Conservation (phyloP, 2,113 vertebrate species). For the Nipponia nippon region DNA sequence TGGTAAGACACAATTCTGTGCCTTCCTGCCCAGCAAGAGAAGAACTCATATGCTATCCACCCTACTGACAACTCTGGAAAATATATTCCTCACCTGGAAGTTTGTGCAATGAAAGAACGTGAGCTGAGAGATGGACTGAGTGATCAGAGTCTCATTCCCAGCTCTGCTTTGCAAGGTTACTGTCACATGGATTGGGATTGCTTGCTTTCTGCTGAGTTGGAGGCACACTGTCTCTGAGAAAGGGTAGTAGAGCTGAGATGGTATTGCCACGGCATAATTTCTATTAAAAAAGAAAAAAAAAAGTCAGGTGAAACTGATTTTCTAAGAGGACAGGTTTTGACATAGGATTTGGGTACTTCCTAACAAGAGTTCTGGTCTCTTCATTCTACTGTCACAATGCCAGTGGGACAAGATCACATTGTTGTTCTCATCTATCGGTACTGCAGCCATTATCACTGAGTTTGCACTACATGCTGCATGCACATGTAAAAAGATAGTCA, state of each 20-base stretch:
- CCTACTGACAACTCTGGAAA: not conserved
- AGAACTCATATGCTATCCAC: not conserved
- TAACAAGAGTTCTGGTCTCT: not conserved
- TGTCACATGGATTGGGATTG: not conserved
- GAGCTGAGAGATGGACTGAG: not conserved
- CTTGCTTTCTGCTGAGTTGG: conserved; percentile 33
- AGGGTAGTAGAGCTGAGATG: conserved; percentile 40
- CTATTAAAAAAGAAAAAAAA: not conserved
- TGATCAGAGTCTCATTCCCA: conserved; percentile 36
- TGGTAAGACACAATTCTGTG: not conserved
- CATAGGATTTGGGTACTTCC: not conserved
- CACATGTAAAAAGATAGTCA: not conserved
- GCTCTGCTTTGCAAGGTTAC: conserved; percentile 35
- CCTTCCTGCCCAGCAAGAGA: not conserved
- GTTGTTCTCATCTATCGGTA: not conserved
- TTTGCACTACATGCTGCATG: not conserved
- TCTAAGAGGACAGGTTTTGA: not conserved
- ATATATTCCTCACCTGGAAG: conserved; percentile 38
- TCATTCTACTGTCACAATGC: not conserved
- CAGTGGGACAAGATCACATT: not conserved
- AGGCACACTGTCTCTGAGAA: conserved; percentile 52
- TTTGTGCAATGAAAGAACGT: conserved; percentile 25
- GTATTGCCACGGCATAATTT: conserved; percentile 49
- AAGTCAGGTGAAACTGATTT: not conserved
- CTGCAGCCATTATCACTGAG: not conserved